Percentiles rank a stretch among this genome's conserved stretches.
Conservation (phyloP, 2,113 vertebrate species). For the Sebastes schlegelii region DNA sequence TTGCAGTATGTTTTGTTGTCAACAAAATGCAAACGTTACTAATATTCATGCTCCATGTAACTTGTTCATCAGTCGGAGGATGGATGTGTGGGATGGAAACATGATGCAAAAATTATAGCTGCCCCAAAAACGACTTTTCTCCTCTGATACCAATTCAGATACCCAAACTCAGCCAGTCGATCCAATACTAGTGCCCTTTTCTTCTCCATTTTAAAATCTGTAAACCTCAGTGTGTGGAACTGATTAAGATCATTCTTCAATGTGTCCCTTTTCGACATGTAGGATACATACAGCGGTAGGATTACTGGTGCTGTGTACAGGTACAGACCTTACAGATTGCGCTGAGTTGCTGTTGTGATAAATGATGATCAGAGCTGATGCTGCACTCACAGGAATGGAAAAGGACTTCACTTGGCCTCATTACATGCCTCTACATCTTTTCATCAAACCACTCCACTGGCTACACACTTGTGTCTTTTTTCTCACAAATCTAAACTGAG, state of each 20-base stretch:
- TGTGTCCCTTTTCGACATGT: neutral
- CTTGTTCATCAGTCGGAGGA: neutral
- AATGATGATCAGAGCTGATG: slow-evolving; percentile 20
- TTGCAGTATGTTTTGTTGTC: too few species aligned
- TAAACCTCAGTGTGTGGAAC: neutral
- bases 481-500: neutral
- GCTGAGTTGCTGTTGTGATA: neutral
- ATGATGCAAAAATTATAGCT: neutral
- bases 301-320: neutral
- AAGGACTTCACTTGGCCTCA: slow-evolving; percentile 12
- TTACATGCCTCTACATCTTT: slow-evolving; percentile 7
- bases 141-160: neutral
- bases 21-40: neutral
- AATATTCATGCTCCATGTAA: neutral
- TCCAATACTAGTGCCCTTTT: neutral
- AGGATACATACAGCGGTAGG: neutral
- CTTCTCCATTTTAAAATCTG: neutral
- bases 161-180: too few species aligned
- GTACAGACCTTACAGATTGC: neutral
- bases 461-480: neutral
- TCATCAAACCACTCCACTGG: slow-evolving; percentile 19
- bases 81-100: neutral
- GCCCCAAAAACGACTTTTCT: too few species aligned
- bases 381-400: slow-evolving; percentile 2
- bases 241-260: neutral